Percentiles rank a stretch among this genome's conserved stretches.
These are phyloP conservation scores for Crocuta crocuta DNA, from an alignment of 2,113 vertebrate species.

Conservation along the genomic window DNA sequence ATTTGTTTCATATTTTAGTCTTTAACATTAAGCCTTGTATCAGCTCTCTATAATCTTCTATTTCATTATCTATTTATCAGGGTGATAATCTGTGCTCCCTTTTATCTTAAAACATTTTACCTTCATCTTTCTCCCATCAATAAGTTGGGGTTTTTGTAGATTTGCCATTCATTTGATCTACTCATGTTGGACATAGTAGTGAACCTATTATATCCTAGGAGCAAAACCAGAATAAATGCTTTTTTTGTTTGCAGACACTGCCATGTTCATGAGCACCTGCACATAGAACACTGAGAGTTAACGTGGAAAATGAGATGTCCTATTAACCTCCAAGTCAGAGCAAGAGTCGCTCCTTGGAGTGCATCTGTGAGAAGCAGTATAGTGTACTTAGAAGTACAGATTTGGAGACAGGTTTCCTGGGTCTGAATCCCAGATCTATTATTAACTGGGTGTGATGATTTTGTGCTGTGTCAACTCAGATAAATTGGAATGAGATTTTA, in stretches of 20 bases:
- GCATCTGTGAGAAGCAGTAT: neutral
- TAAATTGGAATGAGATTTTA: neutral
- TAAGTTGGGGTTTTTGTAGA: conserved; percentile 16
- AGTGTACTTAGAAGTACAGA: neutral
- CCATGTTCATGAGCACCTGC: neutral
- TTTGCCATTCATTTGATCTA: conserved; percentile 66
- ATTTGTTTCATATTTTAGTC: conserved; percentile 71
- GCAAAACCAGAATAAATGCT: neutral
- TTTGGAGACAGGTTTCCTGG: neutral
- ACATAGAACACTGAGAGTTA: neutral
- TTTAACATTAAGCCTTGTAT: conserved; percentile 30
- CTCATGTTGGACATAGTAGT: neutral
- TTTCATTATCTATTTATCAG: conserved; percentile 72
- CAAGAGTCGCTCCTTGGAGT: neutral
- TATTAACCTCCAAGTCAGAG: neutral
- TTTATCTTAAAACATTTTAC: conserved; percentile 56
- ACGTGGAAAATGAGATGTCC: neutral
- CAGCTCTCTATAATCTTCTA: neutral
- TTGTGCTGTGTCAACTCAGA: neutral
- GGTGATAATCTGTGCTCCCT: neutral
- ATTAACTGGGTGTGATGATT: neutral
- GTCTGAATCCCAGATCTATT: neutral
- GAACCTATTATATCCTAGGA: neutral
- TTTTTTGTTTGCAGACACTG: neutral
- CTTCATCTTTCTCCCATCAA: neutral